Evolutionary conservation across 2,113 vertebrate species (phyloP).

Genomic region (Colaptes auratus): DNA sequence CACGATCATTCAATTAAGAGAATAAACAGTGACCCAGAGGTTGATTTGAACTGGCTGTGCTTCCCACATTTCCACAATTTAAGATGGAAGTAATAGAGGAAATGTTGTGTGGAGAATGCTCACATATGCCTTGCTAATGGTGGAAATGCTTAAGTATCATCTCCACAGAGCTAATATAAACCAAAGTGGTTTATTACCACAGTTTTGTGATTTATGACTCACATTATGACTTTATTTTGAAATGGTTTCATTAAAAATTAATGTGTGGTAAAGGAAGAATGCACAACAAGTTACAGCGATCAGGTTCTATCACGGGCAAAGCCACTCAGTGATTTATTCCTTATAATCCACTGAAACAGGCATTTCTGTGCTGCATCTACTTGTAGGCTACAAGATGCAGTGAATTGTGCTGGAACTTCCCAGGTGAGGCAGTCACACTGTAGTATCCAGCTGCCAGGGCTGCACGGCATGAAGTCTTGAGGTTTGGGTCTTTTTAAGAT

Average conservation of each 20-base stretch:
- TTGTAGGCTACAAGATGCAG: neutral
- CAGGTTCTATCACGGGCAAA: slow-evolving; percentile 33
- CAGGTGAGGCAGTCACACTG: slow-evolving; percentile 37
- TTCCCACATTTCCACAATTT: slow-evolving; percentile 65
- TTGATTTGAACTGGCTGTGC: slow-evolving; percentile 53
- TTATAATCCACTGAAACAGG: neutral
- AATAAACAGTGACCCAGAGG: slow-evolving; percentile 52
- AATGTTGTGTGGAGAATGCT: slow-evolving; percentile 24
- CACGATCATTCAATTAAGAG: slow-evolving; percentile 74
- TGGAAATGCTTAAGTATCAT: slow-evolving; percentile 59
- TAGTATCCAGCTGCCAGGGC: neutral
- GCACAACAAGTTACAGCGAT: slow-evolving; percentile 58
- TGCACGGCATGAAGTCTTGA: neutral
- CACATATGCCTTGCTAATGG: slow-evolving; percentile 75
- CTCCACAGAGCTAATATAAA: slow-evolving; percentile 62
- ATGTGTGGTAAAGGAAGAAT: slow-evolving; percentile 72
- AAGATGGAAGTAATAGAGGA: slow-evolving; percentile 56
- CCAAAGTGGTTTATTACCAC: slow-evolving; percentile 75
- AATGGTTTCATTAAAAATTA: slow-evolving; percentile 83
- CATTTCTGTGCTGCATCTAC: neutral
- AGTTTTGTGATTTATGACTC: slow-evolving; percentile 79
- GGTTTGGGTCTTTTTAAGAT: slow-evolving; percentile 61
- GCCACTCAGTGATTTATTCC: slow-evolving; percentile 42
- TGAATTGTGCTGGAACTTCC: neutral
- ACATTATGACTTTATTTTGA: slow-evolving; percentile 81